Percentiles rank a stretch among this genome's conserved stretches.
Conservation (phyloP, 2,888 invertebrate genomes). For the Pristionchus exspectatus region DNA sequence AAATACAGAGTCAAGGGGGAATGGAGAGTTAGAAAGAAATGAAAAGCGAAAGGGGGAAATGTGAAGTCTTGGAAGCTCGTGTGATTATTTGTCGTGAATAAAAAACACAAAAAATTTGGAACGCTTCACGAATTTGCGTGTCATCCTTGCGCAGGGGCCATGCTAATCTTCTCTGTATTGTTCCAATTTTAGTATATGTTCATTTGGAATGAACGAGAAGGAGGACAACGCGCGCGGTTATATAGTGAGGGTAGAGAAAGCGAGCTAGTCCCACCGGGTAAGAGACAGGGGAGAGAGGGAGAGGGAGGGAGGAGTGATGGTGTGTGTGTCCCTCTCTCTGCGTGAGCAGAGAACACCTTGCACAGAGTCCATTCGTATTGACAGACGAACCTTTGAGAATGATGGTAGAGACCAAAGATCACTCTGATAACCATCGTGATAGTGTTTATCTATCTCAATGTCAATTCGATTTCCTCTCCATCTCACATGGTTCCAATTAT, state of each 20-base stretch:
- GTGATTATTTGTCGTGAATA: background rate
- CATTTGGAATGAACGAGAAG: conserved; percentile 69
- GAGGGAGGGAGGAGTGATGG: background rate
- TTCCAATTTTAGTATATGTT: conserved; percentile 87
- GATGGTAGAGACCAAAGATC: background rate
- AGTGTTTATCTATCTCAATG: background rate
- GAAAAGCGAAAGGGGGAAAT: no score
- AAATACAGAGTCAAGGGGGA: no score
- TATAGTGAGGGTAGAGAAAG: background rate
- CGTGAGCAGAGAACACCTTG: background rate
- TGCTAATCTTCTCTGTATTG: conserved; percentile 94
- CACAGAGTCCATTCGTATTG: conserved; percentile 36
- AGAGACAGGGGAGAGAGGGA: background rate
- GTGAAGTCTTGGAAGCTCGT: background rate
- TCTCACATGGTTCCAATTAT: conserved; percentile 16
- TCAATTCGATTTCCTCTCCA: background rate
- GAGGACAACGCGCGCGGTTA: background rate
- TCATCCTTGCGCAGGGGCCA: conserved; percentile 93
- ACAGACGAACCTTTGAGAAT: conserved; percentile 12
- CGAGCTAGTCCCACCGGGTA: conserved; percentile 34
- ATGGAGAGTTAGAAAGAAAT: background rate
- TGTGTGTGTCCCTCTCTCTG: background rate
- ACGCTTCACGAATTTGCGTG: conserved; percentile 93
- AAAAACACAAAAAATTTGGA: conserved; percentile 82
- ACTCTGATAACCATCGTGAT: background rate